phyloP scores from a whole-genome alignment of 2,797 vertebrate species.

The Periparus ater region DNA sequence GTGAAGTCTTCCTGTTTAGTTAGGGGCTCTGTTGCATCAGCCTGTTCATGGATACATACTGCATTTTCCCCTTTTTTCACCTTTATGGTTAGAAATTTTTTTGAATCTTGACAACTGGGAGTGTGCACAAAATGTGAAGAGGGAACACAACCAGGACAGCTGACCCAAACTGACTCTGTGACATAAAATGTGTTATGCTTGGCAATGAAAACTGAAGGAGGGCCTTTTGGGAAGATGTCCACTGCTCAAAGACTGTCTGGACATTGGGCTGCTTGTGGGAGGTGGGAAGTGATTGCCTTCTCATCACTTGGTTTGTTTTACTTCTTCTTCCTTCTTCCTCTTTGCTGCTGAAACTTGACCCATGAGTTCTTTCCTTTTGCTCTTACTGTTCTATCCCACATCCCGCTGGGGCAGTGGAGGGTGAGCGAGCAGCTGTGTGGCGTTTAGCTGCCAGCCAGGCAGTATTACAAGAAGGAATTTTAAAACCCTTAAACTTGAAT shows the following conservation, averaged over 20 bases:
- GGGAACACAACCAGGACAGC: background rate
- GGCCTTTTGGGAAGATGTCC: background rate
- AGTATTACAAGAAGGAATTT: background rate
- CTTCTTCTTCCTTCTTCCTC: slow-evolving; percentile 11
- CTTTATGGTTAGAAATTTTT: background rate
- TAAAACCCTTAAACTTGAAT: background rate
- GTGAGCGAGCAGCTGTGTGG: background rate
- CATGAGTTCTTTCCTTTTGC: background rate
- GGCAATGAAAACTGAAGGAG: background rate
- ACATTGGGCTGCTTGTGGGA: background rate
- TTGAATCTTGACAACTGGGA: background rate
- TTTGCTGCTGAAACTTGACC: background rate
- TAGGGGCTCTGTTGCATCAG: background rate
- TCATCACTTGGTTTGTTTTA: background rate
- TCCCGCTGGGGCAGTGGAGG: background rate
- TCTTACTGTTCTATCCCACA: background rate
- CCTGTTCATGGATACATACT: background rate
- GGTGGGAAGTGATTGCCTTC: background rate
- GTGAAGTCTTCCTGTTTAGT: background rate
- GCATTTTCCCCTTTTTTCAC: background rate
- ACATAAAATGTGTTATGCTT: background rate
- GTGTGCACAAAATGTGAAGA: background rate
- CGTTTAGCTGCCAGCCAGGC: background rate
- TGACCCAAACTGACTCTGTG: background rate
- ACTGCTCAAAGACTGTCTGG: background rate